A percentile compares a stretch with the other conserved stretches of the same genome.
Conservation (phyloP, 2,888 invertebrate species). For the Venustoraphidia nigricollis region DNA sequence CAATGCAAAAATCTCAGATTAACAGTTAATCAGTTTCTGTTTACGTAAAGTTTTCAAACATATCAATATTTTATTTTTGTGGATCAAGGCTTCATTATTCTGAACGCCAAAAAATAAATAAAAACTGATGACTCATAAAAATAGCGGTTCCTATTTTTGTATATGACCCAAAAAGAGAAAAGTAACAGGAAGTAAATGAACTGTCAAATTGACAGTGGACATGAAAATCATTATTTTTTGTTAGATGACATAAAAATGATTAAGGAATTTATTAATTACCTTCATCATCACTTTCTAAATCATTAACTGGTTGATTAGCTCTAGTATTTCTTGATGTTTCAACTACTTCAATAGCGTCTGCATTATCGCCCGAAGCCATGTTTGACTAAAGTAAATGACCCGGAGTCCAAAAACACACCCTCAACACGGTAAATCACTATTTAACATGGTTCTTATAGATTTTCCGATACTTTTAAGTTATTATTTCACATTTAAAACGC, state of each 20-base stretch:
- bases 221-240: background rate
- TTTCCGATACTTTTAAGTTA: background rate
- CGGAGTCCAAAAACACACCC: background rate
- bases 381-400: slow-evolving; percentile 17
- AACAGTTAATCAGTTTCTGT: too few species aligned
- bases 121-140: too few species aligned
- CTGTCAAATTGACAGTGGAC: background rate
- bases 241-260: background rate
- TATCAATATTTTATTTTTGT: too few species aligned
- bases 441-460: background rate
- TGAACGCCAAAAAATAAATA: too few species aligned
- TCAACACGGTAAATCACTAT: slow-evolving; percentile 2
- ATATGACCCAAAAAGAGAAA: background rate
- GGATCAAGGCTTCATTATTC: too few species aligned
- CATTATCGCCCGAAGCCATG: slow-evolving; percentile 74
- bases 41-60: too few species aligned
- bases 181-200: background rate
- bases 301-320: slow-evolving; percentile 36
- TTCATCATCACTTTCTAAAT: slow-evolving; percentile 42
- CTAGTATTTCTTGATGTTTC: slow-evolving; percentile 51
- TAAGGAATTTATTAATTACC: slow-evolving; percentile 26
- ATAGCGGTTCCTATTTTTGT: too few species aligned
- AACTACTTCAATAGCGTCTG: slow-evolving; percentile 63
- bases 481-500: too few species aligned
- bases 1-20: too few species aligned